Conservation (phyloP, 2,888 invertebrate species). For the Trachelus iudaicus region DNA sequence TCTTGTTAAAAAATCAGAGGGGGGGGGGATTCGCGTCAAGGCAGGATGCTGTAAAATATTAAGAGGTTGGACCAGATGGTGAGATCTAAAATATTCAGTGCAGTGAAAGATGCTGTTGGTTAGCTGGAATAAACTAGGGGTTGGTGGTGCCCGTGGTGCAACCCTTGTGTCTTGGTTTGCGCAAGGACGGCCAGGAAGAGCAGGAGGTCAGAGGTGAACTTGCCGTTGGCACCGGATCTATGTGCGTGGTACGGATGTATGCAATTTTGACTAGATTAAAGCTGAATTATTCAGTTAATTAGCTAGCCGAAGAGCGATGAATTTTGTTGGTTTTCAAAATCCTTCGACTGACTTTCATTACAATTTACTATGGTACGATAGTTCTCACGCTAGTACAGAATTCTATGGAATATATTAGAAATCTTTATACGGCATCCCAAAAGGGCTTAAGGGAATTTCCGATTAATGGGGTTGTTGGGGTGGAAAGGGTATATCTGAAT, state of each 20-base stretch:
- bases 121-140: neutral
- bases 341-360: neutral
- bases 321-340: neutral
- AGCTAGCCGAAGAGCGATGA: conserved; percentile 40
- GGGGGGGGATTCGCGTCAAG: neutral
- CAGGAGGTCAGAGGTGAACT: neutral
- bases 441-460: neutral
- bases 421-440: neutral
- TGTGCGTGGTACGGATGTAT: conserved; percentile 48
- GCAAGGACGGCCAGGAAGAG: neutral
- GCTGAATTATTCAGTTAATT: conserved; percentile 64
- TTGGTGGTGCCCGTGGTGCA: neutral
- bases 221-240: neutral
- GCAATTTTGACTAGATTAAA: conserved; percentile 63
- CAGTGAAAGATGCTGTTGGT: conserved; percentile 39
- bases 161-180: neutral
- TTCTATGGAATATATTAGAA: neutral
- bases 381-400: neutral
- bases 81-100: conserved; percentile 45
- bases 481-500: conserved; percentile 47
- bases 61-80: neutral
- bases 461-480: neutral
- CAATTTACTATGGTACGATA: neutral
- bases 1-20: neutral
- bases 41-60: neutral